These are phyloP conservation scores for Tonatia bakeri DNA, from an alignment of 2,113 vertebrate species.

Conservation along the genomic window DNA sequence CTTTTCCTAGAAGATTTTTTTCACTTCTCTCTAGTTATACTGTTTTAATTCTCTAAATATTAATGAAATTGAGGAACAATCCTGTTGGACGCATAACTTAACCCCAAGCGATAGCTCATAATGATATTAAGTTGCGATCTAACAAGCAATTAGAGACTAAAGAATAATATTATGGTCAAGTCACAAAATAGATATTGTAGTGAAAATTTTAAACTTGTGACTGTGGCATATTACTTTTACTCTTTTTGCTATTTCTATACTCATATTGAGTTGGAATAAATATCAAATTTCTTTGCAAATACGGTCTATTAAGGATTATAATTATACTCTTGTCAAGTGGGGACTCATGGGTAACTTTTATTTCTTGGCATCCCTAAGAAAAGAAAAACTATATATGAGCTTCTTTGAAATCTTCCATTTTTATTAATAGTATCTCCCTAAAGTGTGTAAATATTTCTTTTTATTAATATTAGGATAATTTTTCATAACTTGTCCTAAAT, in stretches of 20 bases:
- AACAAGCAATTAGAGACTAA: background rate
- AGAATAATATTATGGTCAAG: background rate
- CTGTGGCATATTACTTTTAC: background rate
- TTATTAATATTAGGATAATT: background rate
- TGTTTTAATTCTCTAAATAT: background rate
- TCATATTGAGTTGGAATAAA: background rate
- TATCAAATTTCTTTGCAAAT: background rate
- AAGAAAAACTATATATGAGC: background rate
- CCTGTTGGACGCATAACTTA: background rate
- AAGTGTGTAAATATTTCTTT: background rate
- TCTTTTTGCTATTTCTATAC: background rate
- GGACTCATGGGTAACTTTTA: background rate
- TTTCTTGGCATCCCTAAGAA: background rate
- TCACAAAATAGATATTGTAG: background rate
- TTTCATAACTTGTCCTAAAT: background rate
- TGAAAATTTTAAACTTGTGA: background rate
- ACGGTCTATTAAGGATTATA: background rate
- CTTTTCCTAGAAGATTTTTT: slow-evolving; percentile 3
- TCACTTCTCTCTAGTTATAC: background rate
- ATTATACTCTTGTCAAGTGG: background rate
- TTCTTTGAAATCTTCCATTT: background rate
- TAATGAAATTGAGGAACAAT: background rate
- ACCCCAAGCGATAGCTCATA: background rate
- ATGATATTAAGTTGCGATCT: background rate
- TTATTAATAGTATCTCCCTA: background rate